Conservation (phyloP, 2,888 invertebrate species). For the Mayetiola destructor region DNA sequence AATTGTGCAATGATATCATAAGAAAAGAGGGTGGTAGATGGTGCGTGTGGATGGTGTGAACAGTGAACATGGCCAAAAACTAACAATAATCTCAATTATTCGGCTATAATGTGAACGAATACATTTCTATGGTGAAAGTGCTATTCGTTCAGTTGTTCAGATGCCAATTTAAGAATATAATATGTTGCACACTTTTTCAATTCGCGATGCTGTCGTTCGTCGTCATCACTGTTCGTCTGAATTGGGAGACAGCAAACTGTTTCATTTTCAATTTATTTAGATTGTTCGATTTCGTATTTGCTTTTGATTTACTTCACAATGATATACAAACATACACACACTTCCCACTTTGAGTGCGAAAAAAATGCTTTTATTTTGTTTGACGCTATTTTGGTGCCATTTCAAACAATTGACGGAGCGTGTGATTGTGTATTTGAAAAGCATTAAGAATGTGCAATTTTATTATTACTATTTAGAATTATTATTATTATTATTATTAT, state of each 20-base stretch:
- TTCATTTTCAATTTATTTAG: too few relatives aligned
- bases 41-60: background rate
- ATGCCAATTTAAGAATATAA: background rate
- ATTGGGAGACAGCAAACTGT: too few relatives aligned
- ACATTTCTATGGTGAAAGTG: too few relatives aligned
- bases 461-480: constrained; percentile 12
- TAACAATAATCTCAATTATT: constrained; percentile 4
- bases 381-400: too few relatives aligned
- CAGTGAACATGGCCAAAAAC: background rate
- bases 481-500: constrained; percentile 12
- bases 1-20: too few relatives aligned
- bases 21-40: background rate
- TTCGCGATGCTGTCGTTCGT: background rate
- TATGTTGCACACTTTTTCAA: constrained; percentile 10
- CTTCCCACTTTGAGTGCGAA: too few relatives aligned
- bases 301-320: constrained; percentile 12
- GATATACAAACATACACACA: constrained; percentile 6
- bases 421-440: background rate
- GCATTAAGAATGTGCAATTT: background rate
- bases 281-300: constrained; percentile 3
- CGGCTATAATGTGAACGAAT: background rate
- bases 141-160: background rate
- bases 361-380: too few relatives aligned
- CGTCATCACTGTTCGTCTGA: background rate
- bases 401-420: background rate